Evolutionary conservation across 2,113 vertebrate species (phyloP).

Genomic region (Rana temporaria): DNA sequence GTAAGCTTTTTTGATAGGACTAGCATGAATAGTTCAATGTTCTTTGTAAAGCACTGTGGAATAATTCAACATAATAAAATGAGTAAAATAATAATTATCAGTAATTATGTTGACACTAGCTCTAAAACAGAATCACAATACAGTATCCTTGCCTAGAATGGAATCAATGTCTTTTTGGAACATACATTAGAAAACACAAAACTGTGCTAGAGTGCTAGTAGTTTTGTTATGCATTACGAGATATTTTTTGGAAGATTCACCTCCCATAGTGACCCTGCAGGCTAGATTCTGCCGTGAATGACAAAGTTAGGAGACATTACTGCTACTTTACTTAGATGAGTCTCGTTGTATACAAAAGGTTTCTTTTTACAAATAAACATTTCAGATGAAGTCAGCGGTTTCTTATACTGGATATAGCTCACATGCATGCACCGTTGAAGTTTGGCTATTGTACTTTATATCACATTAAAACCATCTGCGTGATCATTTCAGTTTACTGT

Average conservation of each 20-base stretch:
- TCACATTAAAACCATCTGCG: background rate
- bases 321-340: background rate
- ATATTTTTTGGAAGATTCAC: background rate
- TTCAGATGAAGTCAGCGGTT: constrained; percentile 6
- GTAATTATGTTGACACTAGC: too few relatives aligned
- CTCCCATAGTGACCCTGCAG: background rate
- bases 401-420: background rate
- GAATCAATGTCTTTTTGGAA: too few relatives aligned
- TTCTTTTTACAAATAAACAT: background rate
- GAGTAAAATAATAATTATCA: too few relatives aligned
- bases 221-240: background rate
- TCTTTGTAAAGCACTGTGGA: too few relatives aligned
- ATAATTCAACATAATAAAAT: too few relatives aligned
- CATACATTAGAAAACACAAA: too few relatives aligned
- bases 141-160: too few relatives aligned
- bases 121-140: too few relatives aligned
- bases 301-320: background rate
- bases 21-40: too few relatives aligned
- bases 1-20: too few relatives aligned
- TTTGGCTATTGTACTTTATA: background rate
- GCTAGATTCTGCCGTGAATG: background rate
- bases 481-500: too few relatives aligned
- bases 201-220: too few relatives aligned
- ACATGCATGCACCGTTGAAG: background rate
- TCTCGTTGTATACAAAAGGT: background rate